A percentile compares a stretch with the other conserved stretches of the same genome.
These are phyloP conservation scores for Morpho achilles DNA, from an alignment of 2,888 invertebrate species.

Conservation along the genomic window DNA sequence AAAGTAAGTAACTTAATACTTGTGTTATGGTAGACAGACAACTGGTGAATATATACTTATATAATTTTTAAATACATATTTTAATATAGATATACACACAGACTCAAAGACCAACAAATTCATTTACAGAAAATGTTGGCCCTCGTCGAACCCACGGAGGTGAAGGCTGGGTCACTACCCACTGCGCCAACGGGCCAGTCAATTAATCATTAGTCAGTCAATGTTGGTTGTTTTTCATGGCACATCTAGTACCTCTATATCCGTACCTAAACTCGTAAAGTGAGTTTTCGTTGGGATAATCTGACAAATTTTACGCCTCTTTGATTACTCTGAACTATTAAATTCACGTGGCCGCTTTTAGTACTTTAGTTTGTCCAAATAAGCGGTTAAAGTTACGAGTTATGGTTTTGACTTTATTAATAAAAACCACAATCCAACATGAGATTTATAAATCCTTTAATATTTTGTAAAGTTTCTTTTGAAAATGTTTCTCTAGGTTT, in stretches of 20 bases:
- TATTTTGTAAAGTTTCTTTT: background rate
- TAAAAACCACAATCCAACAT: constrained; percentile 1
- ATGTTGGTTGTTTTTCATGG: background rate
- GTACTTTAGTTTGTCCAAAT: constrained; percentile 12
- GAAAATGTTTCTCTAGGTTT: background rate
- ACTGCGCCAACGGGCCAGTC: too few species aligned
- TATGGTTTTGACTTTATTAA: constrained; percentile 7
- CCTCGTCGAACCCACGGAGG: too few species aligned
- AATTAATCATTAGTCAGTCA: background rate
- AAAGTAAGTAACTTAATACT: too few species aligned
- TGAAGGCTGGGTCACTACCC: too few species aligned
- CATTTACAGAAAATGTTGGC: too few species aligned
- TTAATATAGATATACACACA: too few species aligned
- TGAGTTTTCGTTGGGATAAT: constrained; percentile 56
- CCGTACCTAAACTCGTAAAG: constrained; percentile 42
- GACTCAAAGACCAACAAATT: too few species aligned
- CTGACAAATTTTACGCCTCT: constrained; percentile 62
- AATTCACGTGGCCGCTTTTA: constrained; percentile 26
- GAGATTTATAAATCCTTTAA: too few species aligned
- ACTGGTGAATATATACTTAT: too few species aligned
- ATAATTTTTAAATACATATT: too few species aligned
- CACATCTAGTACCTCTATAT: constrained; percentile 36
- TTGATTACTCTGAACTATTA: constrained; percentile 49
- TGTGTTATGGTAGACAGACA: too few species aligned
- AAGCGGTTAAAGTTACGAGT: constrained; percentile 6